Percentiles rank a stretch among this genome's conserved stretches.
These are phyloP conservation scores for Nomada lathburiana DNA, from an alignment of 2,888 invertebrate species.

Conservation along the genomic window DNA sequence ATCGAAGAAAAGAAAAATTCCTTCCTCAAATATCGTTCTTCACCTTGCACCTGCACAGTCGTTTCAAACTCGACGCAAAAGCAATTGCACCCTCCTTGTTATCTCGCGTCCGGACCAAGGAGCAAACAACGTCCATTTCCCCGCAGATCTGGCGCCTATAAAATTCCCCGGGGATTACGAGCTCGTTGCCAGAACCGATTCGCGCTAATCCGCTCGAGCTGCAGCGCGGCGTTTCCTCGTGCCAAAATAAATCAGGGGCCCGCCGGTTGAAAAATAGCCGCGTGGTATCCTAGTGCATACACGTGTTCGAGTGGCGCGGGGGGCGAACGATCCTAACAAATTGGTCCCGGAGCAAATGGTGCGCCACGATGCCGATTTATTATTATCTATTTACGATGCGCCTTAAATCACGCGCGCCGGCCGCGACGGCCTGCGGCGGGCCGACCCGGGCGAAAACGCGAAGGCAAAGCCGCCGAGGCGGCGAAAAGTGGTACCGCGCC, in stretches of 20 bases:
- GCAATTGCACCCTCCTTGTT: not conserved
- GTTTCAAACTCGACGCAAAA: not conserved
- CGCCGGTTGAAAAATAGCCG: slow-evolving; percentile 68
- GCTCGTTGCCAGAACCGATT: slow-evolving; percentile 46
- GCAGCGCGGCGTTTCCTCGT: slow-evolving; percentile 59
- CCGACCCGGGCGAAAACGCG: slow-evolving; percentile 64
- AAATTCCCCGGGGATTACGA: not conserved
- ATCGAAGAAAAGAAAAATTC: too few relatives aligned
- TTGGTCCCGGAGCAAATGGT: slow-evolving; percentile 77
- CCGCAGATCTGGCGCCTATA: slow-evolving; percentile 23
- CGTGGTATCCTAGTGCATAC: slow-evolving; percentile 65
- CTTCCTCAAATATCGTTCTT: too few relatives aligned
- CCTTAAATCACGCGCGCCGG: slow-evolving; percentile 69
- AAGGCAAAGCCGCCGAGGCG: slow-evolving; percentile 53
- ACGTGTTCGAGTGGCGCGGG: slow-evolving; percentile 73
- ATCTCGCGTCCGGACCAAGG: not conserved
- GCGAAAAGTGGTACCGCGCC: slow-evolving; percentile 54
- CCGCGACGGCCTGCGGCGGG: slow-evolving; percentile 54
- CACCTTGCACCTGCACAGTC: too few relatives aligned
- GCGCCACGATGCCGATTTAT: slow-evolving; percentile 73
- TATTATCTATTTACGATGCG: slow-evolving; percentile 77
- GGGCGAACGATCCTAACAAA: slow-evolving; percentile 76
- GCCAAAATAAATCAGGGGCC: slow-evolving; percentile 71
- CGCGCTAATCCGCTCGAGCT: slow-evolving; percentile 63
- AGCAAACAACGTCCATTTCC: not conserved